These are phyloP conservation scores for Pholis gunnellus DNA, from an alignment of 2,113 vertebrate species.

Conservation along the genomic window DNA sequence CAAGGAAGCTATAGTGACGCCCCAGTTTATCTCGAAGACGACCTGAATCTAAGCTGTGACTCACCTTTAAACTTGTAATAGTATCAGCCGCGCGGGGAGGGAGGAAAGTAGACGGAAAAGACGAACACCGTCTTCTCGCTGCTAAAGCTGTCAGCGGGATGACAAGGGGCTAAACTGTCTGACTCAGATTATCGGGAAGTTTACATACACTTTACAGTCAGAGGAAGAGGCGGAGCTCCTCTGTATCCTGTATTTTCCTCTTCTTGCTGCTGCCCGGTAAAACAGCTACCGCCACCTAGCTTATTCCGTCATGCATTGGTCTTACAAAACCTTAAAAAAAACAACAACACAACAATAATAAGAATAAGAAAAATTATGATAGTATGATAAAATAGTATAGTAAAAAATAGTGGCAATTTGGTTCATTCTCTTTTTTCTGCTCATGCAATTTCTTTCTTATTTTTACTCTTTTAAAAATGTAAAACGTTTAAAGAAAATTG, in stretches of 20 bases:
- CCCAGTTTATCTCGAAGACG: neutral
- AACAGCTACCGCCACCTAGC: slow-evolving; percentile 49
- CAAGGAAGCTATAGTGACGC: neutral
- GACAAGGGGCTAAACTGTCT: neutral
- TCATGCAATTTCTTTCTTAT: neutral
- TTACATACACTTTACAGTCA: slow-evolving; percentile 13
- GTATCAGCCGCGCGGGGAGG: neutral
- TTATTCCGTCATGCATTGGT: neutral
- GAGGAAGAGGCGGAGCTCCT: slow-evolving; percentile 55
- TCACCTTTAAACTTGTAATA: slow-evolving; percentile 35
- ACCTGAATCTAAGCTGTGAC: neutral
- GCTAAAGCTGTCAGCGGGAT: neutral
- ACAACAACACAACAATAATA: neutral
- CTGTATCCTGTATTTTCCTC: neutral
- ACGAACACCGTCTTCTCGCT: neutral
- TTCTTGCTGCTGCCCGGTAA: neutral
- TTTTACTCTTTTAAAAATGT: neutral
- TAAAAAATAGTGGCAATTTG: neutral
- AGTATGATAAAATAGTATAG: no score
- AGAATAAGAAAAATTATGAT: neutral
- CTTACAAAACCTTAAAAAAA: neutral
- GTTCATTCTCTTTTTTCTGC: neutral
- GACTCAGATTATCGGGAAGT: slow-evolving; percentile 26
- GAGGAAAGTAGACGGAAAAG: neutral
- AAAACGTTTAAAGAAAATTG: neutral